Evolutionary conservation across 2,113 vertebrate species (phyloP), one percentile per base, ranked within the genome.

Genomic region (Xenus cinereus): DNA sequence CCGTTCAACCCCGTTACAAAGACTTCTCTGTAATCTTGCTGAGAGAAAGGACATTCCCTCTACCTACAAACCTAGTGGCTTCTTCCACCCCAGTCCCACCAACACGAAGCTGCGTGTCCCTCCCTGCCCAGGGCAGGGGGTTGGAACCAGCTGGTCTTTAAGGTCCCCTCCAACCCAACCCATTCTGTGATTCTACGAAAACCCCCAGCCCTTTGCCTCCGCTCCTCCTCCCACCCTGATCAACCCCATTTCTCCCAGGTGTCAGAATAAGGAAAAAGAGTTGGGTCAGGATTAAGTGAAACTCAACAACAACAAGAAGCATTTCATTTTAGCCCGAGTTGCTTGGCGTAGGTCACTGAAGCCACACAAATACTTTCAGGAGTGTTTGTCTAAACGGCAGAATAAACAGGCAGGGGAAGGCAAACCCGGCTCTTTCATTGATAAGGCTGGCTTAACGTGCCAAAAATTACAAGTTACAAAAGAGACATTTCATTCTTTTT

Each of bases 401-500:
- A 78, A 39, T 6, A 26, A 56, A 57, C 28, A 41, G 57, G 76
- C 30, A 53, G 26, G 12, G 41, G 23, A 50, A 79, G 39, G 39
- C 43, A 87, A 24, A 32, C 19, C 13, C 1, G 1, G 7, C 46
- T 77, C 37, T 60, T 39, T 16, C 30, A 54, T 7, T 6, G 11
- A 15, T n/a, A 84, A 66, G 12, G 12, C 48, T 62, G 43, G 53
- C 27, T 69, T 21, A 51, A 35, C 3, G 5, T 8, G 21, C 3
- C 20, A 20, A 45, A 62, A 39, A 37, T 37, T 27, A 37, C 60
- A 62, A 39, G 4, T 23, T 51, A 56, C 27, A 74, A 43, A 19
- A 0, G 1, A 83, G 69, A 39, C 6, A 4, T 13, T 33, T 7
- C 9, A 7, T 20, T 20, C 50, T 8, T 8, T 18, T 62, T 67